Evolutionary conservation across 1,140 invertebrate species (phyloP).

Genomic region (Argopecten irradians): DNA sequence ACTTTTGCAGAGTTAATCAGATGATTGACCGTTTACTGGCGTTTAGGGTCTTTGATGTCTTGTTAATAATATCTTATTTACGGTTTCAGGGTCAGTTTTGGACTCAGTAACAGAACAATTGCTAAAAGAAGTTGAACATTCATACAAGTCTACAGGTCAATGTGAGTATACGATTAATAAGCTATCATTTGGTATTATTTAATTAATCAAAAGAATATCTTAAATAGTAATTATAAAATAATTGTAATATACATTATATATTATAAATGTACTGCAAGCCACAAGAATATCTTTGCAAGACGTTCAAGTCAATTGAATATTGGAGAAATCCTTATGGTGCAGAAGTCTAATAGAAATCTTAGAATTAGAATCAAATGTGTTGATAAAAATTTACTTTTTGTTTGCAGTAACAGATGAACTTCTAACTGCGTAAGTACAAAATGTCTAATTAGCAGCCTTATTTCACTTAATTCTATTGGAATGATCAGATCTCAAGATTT

Average conservation of each 20-base stretch:
- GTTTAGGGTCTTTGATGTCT: too few relatives aligned
- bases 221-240: neutral
- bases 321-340: too few relatives aligned
- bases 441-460: neutral
- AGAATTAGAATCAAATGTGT: neutral
- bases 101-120: conserved; percentile 46
- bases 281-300: too few relatives aligned
- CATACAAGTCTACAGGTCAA: conserved; percentile 54
- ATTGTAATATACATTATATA: too few relatives aligned
- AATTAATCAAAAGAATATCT: neutral
- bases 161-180: conserved; percentile 46
- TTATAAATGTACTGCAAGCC: too few relatives aligned
- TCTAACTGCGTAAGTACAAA: conserved; percentile 66
- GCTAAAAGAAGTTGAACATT: conserved; percentile 55
- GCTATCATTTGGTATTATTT: neutral
- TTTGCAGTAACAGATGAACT: conserved; percentile 69
- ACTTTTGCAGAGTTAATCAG: too few relatives aligned
- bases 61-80: too few relatives aligned
- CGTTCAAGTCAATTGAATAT: too few relatives aligned
- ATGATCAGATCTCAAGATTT: too few relatives aligned
- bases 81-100: conserved; percentile 25
- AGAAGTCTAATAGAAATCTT: conserved; percentile 11
- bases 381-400: conserved; percentile 24
- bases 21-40: too few relatives aligned
- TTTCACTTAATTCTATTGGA: too few relatives aligned